Base-by-base conservation (phyloP, 2,888 invertebrate genomes). In the Hecatera dysodea region DNA sequence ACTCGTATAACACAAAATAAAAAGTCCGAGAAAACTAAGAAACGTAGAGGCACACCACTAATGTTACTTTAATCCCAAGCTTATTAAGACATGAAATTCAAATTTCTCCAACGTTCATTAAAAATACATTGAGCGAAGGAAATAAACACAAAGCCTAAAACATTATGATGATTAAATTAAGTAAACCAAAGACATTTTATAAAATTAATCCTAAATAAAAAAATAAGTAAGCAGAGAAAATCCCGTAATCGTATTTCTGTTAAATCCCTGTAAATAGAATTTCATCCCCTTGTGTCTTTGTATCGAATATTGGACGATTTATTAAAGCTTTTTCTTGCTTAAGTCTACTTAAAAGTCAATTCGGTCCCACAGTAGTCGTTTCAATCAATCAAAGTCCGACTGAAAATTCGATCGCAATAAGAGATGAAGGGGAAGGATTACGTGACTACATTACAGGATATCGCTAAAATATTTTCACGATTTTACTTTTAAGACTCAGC, bases 311-410 rank as follows among this genome's bases (percentile, higher is more conserved):
- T 91, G 88, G 85, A 89, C 90, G 92, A 91, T 93, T 93, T 93
- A 92, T 92, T 90, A 90, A 91, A 92, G 92, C 89, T 92, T 91
- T 93, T 92, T 92, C 89, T 89, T 86, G 76, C 89, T 91, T 91
- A 89, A 91, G 89, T 91, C 93, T 92, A 91, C 92, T 95, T 94
- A 93, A 92, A 92, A 93, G 92, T 92, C 95, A 92, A 93, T 93
- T 90, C 91, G 81, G 90, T 86, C 89, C 83, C 84, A 86, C 84
- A 87, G 89, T 89, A 89, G 89, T 90, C 93, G 91, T 91, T 93
- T 91, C 94, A 92, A 95, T 95, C 95, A 95, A 95, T 95, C 94
- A 93, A 89, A 89, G 91, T 90, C 89, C 91, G 89, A 93, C 94
- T 94, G 94, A 93, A 93, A 93, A 92, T 94, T 94, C 94, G 93